A percentile compares a stretch with the other conserved stretches of the same genome.
Evolutionary conservation across 2,797 vertebrate genomes (phyloP).

Genomic region (Cygnus olor): DNA sequence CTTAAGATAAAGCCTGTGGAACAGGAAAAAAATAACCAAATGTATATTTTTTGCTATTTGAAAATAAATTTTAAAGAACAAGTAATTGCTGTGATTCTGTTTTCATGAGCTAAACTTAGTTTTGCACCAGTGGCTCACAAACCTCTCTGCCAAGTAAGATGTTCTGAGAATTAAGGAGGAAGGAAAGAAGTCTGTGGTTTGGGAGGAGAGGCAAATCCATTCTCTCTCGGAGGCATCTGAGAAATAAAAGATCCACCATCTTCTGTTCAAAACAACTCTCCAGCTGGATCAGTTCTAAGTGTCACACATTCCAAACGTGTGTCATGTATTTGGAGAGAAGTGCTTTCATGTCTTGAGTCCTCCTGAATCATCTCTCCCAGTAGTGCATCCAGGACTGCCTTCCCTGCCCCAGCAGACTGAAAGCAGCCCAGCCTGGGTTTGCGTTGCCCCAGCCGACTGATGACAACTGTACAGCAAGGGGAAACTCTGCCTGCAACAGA

Average conservation of each 20-base stretch:
- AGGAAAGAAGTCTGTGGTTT: conserved; percentile 21
- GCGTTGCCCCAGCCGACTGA: background rate
- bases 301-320: conserved; percentile 14
- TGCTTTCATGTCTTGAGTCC: background rate
- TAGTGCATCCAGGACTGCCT: background rate
- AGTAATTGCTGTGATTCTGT: background rate
- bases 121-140: background rate
- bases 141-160: background rate
- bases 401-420: background rate
- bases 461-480: background rate
- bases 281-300: background rate
- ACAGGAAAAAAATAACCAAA: background rate
- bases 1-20: background rate
- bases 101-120: conserved; percentile 26
- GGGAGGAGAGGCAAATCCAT: background rate
- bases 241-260: conserved; percentile 8
- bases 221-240: background rate
- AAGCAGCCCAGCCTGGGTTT: background rate
- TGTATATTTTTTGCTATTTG: background rate
- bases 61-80: background rate
- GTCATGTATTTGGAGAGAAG: background rate
- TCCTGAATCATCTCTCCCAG: conserved; percentile 26
- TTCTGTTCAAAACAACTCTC: conserved; percentile 27
- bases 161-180: conserved; percentile 20
- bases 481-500: background rate